Conservation (phyloP, 1,140 invertebrate genomes). For the Bombus consobrinus region DNA sequence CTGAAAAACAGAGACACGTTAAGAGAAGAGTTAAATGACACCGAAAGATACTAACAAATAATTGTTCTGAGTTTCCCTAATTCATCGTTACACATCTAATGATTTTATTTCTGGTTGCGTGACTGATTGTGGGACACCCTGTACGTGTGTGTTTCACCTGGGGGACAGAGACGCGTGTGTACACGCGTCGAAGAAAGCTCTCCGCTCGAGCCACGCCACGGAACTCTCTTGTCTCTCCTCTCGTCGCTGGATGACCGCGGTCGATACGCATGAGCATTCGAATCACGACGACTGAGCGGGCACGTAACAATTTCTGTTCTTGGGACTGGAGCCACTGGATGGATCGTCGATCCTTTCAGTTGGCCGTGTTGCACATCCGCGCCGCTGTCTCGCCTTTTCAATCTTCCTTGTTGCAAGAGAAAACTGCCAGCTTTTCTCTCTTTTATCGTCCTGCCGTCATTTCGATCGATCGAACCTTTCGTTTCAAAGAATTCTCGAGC, state of each 20-base stretch:
- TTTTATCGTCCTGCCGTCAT: not conserved
- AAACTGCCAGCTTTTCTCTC: not conserved
- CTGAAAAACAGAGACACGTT: no score
- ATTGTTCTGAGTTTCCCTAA: no score
- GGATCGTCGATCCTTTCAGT: slow-evolving; percentile 66
- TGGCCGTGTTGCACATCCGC: slow-evolving; percentile 52
- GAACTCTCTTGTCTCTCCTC: slow-evolving; percentile 63
- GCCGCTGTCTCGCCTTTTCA: slow-evolving; percentile 25
- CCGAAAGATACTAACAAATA: no score
- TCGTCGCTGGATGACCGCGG: slow-evolving; percentile 66
- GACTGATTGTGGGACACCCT: slow-evolving; percentile 1
- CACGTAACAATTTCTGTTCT: slow-evolving; percentile 78
- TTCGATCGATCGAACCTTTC: not conserved
- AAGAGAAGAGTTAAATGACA: no score
- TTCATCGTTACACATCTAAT: no score
- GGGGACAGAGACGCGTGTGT: not conserved
- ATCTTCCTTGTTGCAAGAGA: slow-evolving; percentile 13
- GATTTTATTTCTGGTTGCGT: not conserved
- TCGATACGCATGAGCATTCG: slow-evolving; percentile 71
- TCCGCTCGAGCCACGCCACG: slow-evolving; percentile 63
- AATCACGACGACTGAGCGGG: slow-evolving; percentile 70
- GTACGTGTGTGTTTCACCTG: slow-evolving; percentile 10
- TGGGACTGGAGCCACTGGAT: slow-evolving; percentile 71
- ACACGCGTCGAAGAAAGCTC: slow-evolving; percentile 64
- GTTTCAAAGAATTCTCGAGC: not conserved